Evolutionary conservation across 2,797 vertebrate genomes (phyloP).

Genomic region (Sebastes iracundus): DNA sequence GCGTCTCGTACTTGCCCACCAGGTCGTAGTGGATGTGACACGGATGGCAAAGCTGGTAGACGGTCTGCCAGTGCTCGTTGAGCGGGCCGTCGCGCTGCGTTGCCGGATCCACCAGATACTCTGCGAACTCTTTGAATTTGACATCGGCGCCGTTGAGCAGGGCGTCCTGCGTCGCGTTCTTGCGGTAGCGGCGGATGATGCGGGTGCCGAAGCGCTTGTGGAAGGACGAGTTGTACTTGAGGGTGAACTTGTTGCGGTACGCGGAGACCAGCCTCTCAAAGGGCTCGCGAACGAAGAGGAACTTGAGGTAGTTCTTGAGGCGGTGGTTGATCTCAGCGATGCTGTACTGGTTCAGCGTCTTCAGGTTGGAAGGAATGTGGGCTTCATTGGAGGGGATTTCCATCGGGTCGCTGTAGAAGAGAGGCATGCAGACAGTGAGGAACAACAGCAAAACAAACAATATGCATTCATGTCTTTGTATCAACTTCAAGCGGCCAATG

Average conservation of each 20-base stretch:
- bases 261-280: slow-evolving; percentile 97
- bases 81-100: slow-evolving; percentile 94
- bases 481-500: no score
- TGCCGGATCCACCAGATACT: slow-evolving; percentile 92
- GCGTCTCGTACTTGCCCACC: slow-evolving; percentile 96
- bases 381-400: slow-evolving; percentile 96
- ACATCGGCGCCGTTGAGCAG: slow-evolving; percentile 89
- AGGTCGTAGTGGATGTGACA: slow-evolving; percentile 98
- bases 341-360: slow-evolving; percentile 97
- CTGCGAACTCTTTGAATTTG: slow-evolving; percentile 94
- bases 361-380: slow-evolving; percentile 93
- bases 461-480: background rate
- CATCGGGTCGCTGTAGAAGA: slow-evolving; percentile 87
- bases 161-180: slow-evolving; percentile 95
- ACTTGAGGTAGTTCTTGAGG: slow-evolving; percentile 98
- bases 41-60: slow-evolving; percentile 95
- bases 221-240: slow-evolving; percentile 98
- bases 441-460: background rate
- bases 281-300: slow-evolving; percentile 96
- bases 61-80: slow-evolving; percentile 98
- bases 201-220: slow-evolving; percentile 97
- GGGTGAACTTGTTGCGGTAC: slow-evolving; percentile 98
- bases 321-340: slow-evolving; percentile 98
- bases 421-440: background rate
- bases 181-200: slow-evolving; percentile 94